phyloP scores from a whole-genome alignment of 2,113 vertebrate species.

The Thunnus thynnus region DNA sequence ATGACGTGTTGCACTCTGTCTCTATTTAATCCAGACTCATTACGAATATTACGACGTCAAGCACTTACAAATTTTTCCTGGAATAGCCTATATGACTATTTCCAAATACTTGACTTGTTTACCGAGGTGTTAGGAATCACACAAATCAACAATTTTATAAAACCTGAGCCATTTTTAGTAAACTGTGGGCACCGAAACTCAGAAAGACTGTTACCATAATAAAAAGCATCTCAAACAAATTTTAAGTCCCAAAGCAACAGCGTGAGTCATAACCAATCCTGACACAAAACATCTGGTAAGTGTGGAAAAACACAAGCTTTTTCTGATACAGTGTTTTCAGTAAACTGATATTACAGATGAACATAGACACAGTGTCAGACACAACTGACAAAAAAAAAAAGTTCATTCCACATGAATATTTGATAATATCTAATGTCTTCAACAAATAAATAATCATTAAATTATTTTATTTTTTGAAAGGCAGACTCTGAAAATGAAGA shows the following conservation, averaged over 20 bases:
- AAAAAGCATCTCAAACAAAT: conserved; percentile 54
- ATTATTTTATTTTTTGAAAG: conserved; percentile 1
- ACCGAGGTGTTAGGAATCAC: conserved; percentile 18
- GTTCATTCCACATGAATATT: not conserved
- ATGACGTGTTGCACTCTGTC: too few species aligned
- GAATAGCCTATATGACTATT: conserved; percentile 28
- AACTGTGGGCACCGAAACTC: conserved; percentile 22
- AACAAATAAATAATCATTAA: not conserved
- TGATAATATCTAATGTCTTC: too few species aligned
- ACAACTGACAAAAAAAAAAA: not conserved
- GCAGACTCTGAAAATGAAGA: conserved; percentile 18
- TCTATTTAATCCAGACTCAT: too few species aligned
- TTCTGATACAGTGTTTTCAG: conserved; percentile 16
- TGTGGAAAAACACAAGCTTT: conserved; percentile 8
- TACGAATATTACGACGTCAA: not conserved
- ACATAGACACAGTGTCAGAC: not conserved
- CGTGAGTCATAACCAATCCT: conserved; percentile 45
- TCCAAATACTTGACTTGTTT: conserved; percentile 29
- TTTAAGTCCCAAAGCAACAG: conserved; percentile 39
- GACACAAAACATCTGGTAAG: conserved; percentile 62
- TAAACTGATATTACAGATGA: not conserved
- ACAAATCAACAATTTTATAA: conserved; percentile 51
- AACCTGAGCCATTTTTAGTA: conserved; percentile 40
- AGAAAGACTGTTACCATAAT: conserved; percentile 27
- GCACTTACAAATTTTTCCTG: conserved; percentile 20